Evolutionary conservation across 2,797 vertebrate species (phyloP), one percentile per base, ranked within the genome.

Genomic region (Podargus strigoides): DNA sequence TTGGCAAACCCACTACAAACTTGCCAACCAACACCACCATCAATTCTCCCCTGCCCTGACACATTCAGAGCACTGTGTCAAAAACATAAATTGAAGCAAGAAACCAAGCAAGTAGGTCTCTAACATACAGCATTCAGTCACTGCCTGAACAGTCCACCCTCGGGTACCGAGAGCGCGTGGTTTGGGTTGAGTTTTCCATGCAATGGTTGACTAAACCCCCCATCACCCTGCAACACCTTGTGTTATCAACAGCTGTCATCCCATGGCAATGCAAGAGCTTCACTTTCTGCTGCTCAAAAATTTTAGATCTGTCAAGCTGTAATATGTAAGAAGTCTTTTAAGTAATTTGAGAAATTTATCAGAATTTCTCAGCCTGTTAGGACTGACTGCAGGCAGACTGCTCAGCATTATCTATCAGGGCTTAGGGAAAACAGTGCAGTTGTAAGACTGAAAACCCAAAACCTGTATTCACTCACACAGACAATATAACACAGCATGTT

Each of bases 141-240:
- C 64, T 68, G 50, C 36, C 36, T 36, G 46, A 59, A 32, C 47
- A n/a, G 20, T 10, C 23, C 4, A 7, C 3, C 3, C 36, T 11
- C 32, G 30, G 50, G 12, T n/a, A 41, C 1, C 1, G 10, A 5
- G 13, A 39, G 13, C 0, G 2, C 0, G 5, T 6, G 27, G 2
- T 46, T 42, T 17, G 75, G 23, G 9, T 20, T 62, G 46, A 36
- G 26, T 52, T 55, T 49, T 36, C 30, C 59, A 26, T 11, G 3
- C 32, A 27, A 32, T 0, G 3, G 15, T 22, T 64, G 68, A 69
- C 41, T 55, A 52, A 83, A 49, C 11, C 62, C 36, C 41, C 72
- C 56, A 81, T 32, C 66, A 87, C 75, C 70, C 44, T 50, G 46
- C 70, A 74, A 22, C 41, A 63, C 64, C 41, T 42, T 6, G n/a